These are phyloP conservation scores for Macrotus californicus DNA, from an alignment of 2,113 vertebrate species.

Conservation along the genomic window DNA sequence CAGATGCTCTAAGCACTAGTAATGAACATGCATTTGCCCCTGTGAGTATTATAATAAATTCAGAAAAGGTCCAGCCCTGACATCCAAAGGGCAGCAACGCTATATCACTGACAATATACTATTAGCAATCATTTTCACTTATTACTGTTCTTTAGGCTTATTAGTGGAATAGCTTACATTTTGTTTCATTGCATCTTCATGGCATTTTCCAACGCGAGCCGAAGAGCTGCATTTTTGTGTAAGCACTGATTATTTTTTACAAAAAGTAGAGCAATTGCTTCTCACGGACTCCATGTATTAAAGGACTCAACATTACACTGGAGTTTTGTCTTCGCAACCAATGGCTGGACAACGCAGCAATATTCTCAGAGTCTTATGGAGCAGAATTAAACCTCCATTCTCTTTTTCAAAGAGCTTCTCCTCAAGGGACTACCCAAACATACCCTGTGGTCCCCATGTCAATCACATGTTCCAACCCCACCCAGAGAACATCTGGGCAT, in stretches of 20 bases:
- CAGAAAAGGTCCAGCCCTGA: slow-evolving; percentile 45
- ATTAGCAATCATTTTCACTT: slow-evolving; percentile 49
- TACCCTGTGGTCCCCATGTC: neutral
- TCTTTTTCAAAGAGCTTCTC: neutral
- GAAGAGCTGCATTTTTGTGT: neutral
- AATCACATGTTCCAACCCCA: neutral
- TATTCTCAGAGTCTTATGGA: neutral
- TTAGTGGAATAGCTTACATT: neutral
- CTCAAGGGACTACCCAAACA: neutral
- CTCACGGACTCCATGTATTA: neutral
- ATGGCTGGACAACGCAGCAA: neutral
- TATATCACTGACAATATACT: slow-evolving; percentile 35
- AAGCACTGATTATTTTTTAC: neutral
- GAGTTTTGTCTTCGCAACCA: neutral
- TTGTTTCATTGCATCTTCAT: neutral
- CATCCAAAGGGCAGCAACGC: slow-evolving; percentile 38
- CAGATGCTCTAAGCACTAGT: slow-evolving; percentile 43
- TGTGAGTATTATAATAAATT: slow-evolving; percentile 55
- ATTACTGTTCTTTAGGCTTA: neutral
- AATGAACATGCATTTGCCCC: slow-evolving; percentile 43
- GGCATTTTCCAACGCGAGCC: neutral
- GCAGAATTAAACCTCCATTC: neutral
- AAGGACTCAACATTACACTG: neutral
- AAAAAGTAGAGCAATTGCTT: neutral
- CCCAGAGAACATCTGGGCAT: neutral